These are phyloP conservation scores for Drosophila recens DNA, from an alignment of 2,888 invertebrate species.

Conservation along the genomic window DNA sequence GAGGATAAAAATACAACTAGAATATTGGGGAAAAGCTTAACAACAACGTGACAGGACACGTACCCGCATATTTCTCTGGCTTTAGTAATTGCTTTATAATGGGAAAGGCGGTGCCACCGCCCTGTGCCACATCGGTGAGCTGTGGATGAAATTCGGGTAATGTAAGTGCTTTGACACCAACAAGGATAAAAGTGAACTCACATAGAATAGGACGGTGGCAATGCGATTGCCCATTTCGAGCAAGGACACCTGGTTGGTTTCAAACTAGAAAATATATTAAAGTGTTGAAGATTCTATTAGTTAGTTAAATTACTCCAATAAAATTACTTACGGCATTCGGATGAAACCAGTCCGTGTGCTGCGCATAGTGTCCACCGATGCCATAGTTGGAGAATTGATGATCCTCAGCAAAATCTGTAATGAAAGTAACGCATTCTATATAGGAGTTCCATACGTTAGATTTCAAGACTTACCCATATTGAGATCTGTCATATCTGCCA, in stretches of 20 bases:
- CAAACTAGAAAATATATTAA: constrained; percentile 26
- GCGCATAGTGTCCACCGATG: constrained; percentile 88
- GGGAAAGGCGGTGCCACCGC: constrained; percentile 99
- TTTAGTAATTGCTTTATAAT: constrained; percentile 91
- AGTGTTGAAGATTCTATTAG: background rate
- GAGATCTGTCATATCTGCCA: constrained; percentile 87
- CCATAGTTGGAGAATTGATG: constrained; percentile 82
- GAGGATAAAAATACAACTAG: background rate
- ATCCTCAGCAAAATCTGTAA: constrained; percentile 85
- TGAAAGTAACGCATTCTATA: too few species aligned
- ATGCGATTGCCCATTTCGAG: constrained; percentile 80
- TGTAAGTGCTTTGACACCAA: background rate
- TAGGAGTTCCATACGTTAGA: background rate
- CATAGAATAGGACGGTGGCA: constrained; percentile 84
- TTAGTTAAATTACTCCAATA: too few species aligned
- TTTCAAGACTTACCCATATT: constrained; percentile 81
- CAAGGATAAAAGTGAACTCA: constrained; percentile 55
- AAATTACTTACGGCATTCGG: constrained; percentile 44
- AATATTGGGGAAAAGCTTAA: background rate
- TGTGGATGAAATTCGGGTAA: constrained; percentile 81
- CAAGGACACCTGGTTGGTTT: background rate
- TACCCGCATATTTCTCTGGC: constrained; percentile 75
- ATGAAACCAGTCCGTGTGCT: constrained; percentile 81
- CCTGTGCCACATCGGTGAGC: constrained; percentile 98
- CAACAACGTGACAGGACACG: background rate